Conservation (phyloP, 2,888 invertebrate genomes). For the Craniophora ligustri region DNA sequence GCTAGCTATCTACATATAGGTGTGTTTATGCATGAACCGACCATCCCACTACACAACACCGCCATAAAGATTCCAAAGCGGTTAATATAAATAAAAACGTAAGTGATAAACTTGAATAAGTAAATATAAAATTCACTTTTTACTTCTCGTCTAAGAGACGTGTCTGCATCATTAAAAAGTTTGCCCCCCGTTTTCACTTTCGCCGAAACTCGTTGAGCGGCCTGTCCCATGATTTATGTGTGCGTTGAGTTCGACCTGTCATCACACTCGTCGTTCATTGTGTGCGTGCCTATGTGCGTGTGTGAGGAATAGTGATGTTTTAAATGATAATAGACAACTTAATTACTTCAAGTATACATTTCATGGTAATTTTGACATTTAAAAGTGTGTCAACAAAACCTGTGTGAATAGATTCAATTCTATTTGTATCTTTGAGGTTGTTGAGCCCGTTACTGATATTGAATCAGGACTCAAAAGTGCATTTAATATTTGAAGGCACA, state of each 20-base stretch:
- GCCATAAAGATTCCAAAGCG: slow-evolving; percentile 20
- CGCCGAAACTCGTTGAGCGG: slow-evolving; percentile 58
- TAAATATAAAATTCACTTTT: slow-evolving; percentile 57
- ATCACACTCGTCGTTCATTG: slow-evolving; percentile 2
- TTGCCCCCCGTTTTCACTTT: slow-evolving; percentile 65
- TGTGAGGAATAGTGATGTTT: not conserved
- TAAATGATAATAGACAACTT: slow-evolving; percentile 12
- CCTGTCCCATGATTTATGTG: slow-evolving; percentile 49
- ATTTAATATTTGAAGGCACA: no score
- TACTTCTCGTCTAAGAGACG: slow-evolving; percentile 28
- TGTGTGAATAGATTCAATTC: not conserved
- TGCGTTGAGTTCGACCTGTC: slow-evolving; percentile 42
- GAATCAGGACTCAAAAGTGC: no score
- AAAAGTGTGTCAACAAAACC: slow-evolving; percentile 28
- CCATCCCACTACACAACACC: slow-evolving; percentile 20
- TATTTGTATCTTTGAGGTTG: not conserved
- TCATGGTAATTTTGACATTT: slow-evolving; percentile 31
- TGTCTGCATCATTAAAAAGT: no score
- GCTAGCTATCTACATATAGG: no score
- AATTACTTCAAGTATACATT: slow-evolving; percentile 24
- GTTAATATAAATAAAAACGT: slow-evolving; percentile 28
- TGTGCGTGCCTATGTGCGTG: slow-evolving; percentile 8
- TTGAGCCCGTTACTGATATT: not conserved
- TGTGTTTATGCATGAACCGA: no score
- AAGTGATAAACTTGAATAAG: slow-evolving; percentile 44